These are phyloP conservation scores for Noctua pronuba DNA, from an alignment of 2,888 invertebrate species.

Conservation along the genomic window DNA sequence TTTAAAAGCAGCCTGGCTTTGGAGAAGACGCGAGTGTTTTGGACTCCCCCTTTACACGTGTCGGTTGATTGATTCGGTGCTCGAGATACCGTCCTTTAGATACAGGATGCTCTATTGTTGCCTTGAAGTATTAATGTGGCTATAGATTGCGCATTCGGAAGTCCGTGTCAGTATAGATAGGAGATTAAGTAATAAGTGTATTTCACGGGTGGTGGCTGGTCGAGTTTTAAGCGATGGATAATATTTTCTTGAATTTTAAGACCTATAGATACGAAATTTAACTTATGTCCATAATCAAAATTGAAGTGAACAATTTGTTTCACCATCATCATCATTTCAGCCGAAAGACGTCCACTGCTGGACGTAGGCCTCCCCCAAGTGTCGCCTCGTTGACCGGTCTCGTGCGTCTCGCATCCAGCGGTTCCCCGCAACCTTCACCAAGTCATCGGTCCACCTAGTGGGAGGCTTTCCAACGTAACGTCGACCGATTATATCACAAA, in stretches of 20 bases:
- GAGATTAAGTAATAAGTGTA: conserved; percentile 27
- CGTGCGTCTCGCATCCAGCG: too few species aligned
- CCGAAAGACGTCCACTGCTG: too few species aligned
- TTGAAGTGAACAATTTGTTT: too few species aligned
- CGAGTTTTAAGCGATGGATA: background rate
- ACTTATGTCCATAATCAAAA: too few species aligned
- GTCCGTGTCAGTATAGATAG: conserved; percentile 33
- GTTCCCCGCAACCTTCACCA: too few species aligned
- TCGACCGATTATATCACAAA: too few species aligned
- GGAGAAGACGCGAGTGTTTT: conserved; percentile 52
- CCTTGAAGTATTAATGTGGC: conserved; percentile 57
- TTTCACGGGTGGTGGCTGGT: background rate
- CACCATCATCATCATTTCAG: too few species aligned
- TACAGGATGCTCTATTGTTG: conserved; percentile 63
- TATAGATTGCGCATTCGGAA: conserved; percentile 43
- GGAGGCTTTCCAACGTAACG: too few species aligned
- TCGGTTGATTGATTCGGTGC: conserved; percentile 66
- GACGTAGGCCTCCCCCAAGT: too few species aligned
- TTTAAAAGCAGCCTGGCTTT: conserved; percentile 52
- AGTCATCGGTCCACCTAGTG: too few species aligned
- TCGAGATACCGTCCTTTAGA: conserved; percentile 62
- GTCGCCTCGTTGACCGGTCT: too few species aligned
- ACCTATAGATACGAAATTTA: background rate
- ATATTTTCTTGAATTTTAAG: background rate
- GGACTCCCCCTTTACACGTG: conserved; percentile 63